A percentile compares a stretch with the other conserved stretches of the same genome.
Evolutionary conservation across 2,797 vertebrate genomes (phyloP).

Genomic region (Lagocephalus sceleratus): DNA sequence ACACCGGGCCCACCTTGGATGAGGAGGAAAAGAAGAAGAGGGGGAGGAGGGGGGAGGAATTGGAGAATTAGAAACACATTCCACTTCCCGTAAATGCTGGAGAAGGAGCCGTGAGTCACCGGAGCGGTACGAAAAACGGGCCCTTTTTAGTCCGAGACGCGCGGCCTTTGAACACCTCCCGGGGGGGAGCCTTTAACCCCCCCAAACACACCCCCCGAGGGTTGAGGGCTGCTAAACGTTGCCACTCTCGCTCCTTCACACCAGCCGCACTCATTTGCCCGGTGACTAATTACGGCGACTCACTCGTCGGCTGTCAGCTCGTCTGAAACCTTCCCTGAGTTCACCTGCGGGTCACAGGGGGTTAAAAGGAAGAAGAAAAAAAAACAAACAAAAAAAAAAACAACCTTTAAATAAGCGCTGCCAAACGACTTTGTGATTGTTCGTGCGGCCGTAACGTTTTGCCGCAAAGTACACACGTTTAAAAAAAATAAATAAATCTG

Average conservation of each 20-base stretch:
- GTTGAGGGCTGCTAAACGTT: constrained; percentile 12
- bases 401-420: not conserved
- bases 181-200: constrained; percentile 37
- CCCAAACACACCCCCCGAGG: too few relatives aligned
- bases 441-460: too few relatives aligned
- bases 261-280: constrained; percentile 21
- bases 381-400: too few relatives aligned
- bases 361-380: too few relatives aligned
- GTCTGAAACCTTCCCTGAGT: constrained; percentile 14
- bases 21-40: constrained; percentile 17
- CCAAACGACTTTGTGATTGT: too few relatives aligned
- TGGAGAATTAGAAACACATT: constrained; percentile 75
- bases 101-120: constrained; percentile 70
- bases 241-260: constrained; percentile 3
- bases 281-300: constrained; percentile 28
- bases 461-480: too few relatives aligned
- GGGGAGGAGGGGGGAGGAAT: constrained; percentile 9
- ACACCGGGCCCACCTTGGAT: constrained; percentile 57
- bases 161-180: constrained; percentile 43
- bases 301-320: not conserved
- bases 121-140: constrained; percentile 60
- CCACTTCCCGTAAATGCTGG: constrained; percentile 76
- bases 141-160: constrained; percentile 57
- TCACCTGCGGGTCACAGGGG: constrained; percentile 24
- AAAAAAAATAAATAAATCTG: too few relatives aligned